Evolutionary conservation across 2,113 vertebrate species (phyloP).

Genomic region (Cyprinodon variegatus): DNA sequence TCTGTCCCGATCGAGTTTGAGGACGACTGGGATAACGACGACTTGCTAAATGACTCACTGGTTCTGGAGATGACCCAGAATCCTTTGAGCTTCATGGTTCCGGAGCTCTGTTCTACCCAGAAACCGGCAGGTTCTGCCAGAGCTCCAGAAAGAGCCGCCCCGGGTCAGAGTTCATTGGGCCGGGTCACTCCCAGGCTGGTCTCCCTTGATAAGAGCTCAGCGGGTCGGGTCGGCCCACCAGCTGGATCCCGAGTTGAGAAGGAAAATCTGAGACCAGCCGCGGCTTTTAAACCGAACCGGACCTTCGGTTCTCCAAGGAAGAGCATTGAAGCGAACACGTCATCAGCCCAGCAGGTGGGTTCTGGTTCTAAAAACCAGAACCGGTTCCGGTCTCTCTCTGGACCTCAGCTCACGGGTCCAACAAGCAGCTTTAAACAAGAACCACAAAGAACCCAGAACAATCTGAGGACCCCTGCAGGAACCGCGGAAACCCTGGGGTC

Average conservation of each 20-base stretch:
- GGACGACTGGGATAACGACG: conserved; percentile 85
- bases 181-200: not conserved
- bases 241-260: not conserved
- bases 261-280: conserved; percentile 28
- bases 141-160: not conserved
- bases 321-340: not conserved
- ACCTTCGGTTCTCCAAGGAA: conserved; percentile 41
- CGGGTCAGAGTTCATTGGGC: no score
- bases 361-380: not conserved
- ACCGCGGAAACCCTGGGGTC: not conserved
- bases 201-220: not conserved
- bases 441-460: not conserved
- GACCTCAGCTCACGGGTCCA: not conserved
- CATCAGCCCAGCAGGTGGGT: not conserved
- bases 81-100: conserved; percentile 68
- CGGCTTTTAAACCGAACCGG: conserved; percentile 28
- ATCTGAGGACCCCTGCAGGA: not conserved
- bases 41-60: conserved; percentile 85
- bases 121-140: conserved; percentile 17
- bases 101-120: conserved; percentile 61
- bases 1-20: conserved; percentile 67
- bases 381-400: not conserved
- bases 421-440: not conserved
- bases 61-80: conserved; percentile 85
- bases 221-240: not conserved